Conservation (phyloP, 2,888 invertebrate species). For the Lepas anatifera region DNA sequence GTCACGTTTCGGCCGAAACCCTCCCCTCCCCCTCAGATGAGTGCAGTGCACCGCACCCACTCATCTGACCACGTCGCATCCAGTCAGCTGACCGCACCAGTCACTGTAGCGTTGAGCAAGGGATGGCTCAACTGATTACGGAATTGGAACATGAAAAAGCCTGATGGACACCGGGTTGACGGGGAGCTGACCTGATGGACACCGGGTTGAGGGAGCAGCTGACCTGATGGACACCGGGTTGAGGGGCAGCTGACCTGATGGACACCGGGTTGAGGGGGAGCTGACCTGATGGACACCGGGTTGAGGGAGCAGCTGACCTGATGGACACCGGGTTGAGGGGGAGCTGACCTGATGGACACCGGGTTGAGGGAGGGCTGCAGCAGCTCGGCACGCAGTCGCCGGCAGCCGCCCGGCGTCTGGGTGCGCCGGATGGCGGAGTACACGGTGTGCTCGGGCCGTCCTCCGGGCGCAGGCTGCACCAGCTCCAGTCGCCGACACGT, state of each 20-base stretch:
- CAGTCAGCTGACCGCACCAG: not conserved
- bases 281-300: conserved; percentile 1
- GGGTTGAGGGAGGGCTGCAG: conserved; percentile 39
- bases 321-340: not conserved
- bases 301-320: not conserved
- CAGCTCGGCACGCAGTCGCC: conserved; percentile 65
- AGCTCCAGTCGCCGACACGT: conserved; percentile 58
- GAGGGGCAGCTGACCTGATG: too few species aligned
- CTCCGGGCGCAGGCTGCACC: conserved; percentile 31
- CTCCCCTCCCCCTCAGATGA: too few species aligned
- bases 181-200: too few species aligned
- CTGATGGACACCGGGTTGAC: conserved; percentile 29
- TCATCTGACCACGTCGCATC: too few species aligned
- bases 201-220: too few species aligned
- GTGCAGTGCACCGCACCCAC: too few species aligned
- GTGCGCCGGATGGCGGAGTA: conserved; percentile 55
- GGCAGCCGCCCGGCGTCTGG: conserved; percentile 56
- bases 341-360: not conserved
- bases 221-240: too few species aligned
- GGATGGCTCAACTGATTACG: not conserved
- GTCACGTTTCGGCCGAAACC: too few species aligned
- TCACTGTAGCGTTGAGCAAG: not conserved
- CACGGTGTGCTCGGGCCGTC: conserved; percentile 40
- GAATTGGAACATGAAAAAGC: not conserved
- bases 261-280: too few species aligned